Evolutionary conservation across 2,888 invertebrate genomes (phyloP).

Genomic region (Notodonta dromedarius): DNA sequence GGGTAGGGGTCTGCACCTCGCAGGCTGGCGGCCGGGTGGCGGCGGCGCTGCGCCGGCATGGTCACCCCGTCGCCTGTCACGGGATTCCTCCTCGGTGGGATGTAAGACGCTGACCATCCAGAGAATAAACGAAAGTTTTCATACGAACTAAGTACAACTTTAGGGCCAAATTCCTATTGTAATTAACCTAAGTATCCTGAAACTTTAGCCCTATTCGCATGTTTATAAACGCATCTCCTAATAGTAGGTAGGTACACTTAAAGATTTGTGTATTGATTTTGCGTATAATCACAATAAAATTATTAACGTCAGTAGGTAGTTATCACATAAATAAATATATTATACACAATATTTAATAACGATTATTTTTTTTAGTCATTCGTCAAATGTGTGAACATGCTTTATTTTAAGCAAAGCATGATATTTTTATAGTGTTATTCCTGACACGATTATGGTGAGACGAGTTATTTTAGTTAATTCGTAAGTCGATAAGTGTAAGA

Average conservation of each 20-base stretch:
- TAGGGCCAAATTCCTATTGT: slow-evolving; percentile 13
- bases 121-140: slow-evolving; percentile 75
- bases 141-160: slow-evolving; percentile 55
- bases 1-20: slow-evolving; percentile 78
- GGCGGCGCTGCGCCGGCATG: slow-evolving; percentile 79
- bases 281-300: slow-evolving; percentile 12
- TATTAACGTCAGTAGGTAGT: background rate
- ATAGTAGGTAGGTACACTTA: too few relatives aligned
- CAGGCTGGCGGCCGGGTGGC: slow-evolving; percentile 76
- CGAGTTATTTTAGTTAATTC: slow-evolving; percentile 27
- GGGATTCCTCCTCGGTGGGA: slow-evolving; percentile 85
- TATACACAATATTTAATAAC: background rate
- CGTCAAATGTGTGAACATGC: slow-evolving; percentile 43
- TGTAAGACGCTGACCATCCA: slow-evolving; percentile 78
- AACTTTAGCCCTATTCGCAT: background rate
- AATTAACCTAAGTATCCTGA: background rate
- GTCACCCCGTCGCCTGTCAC: slow-evolving; percentile 86
- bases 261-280: slow-evolving; percentile 6
- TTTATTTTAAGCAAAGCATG: slow-evolving; percentile 49
- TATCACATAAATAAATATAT: background rate
- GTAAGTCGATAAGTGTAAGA: slow-evolving; percentile 36
- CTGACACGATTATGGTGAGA: slow-evolving; percentile 28
- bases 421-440: slow-evolving; percentile 24
- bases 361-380: background rate
- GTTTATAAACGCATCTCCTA: background rate